Conservation (phyloP, 2,797 vertebrate species). For the Remorina albescens region DNA sequence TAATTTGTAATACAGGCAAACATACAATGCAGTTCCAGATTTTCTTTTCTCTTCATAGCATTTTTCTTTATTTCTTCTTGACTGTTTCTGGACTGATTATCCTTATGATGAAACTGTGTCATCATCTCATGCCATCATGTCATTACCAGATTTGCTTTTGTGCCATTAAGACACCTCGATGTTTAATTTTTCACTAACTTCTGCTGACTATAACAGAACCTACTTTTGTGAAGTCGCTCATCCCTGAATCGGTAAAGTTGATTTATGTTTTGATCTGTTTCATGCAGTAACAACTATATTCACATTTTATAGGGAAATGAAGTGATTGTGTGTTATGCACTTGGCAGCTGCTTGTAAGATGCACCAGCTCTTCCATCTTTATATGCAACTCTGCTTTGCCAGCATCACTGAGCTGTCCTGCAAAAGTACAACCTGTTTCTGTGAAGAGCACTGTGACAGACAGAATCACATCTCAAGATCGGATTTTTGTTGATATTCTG, state of each 20-base stretch:
- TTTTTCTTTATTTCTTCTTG: neutral
- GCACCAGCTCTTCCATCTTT: neutral
- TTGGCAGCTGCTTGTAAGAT: conserved; percentile 34
- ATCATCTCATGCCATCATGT: conserved; percentile 27
- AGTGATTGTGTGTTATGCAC: conserved; percentile 1
- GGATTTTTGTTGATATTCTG: neutral
- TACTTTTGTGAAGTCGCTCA: neutral
- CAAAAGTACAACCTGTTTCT: conserved; percentile 28
- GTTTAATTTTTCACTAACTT: neutral
- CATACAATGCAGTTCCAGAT: neutral
- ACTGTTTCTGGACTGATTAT: neutral
- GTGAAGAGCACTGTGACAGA: neutral
- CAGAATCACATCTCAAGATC: conserved; percentile 14
- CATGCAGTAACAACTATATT: neutral
- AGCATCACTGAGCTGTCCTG: conserved; percentile 1
- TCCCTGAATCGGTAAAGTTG: neutral
- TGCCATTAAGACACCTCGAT: conserved; percentile 3
- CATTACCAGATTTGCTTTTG: conserved; percentile 9
- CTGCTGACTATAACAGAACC: conserved; percentile 5
- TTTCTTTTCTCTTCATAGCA: neutral
- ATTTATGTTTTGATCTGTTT: neutral
- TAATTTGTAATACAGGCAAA: neutral
- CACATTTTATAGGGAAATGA: neutral
- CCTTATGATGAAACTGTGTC: conserved; percentile 11
- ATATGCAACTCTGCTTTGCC: conserved; percentile 24